Evolutionary conservation across 2,797 vertebrate species (phyloP).

Genomic region (Melopsittacus undulatus): DNA sequence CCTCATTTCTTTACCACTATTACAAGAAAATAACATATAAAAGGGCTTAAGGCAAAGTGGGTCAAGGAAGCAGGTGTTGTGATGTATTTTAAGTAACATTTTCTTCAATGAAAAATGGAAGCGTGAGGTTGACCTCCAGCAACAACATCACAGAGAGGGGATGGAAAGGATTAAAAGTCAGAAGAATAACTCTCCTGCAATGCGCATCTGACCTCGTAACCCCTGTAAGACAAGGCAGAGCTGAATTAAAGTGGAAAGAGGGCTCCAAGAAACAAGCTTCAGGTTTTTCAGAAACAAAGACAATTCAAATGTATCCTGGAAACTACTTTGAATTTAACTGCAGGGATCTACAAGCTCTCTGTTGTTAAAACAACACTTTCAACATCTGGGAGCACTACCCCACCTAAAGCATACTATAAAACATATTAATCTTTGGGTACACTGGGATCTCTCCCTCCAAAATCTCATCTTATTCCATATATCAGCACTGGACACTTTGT

Average conservation of each 20-base stretch:
- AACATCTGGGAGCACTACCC: neutral
- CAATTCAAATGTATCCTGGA: neutral
- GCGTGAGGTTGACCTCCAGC: neutral
- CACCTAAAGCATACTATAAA: neutral
- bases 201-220: neutral
- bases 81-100: neutral
- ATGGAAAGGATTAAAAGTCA: neutral
- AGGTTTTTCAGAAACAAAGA: neutral
- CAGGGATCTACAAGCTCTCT: neutral
- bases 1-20: neutral
- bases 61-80: neutral
- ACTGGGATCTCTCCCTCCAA: neutral
- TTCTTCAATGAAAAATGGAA: neutral
- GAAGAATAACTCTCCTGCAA: neutral
- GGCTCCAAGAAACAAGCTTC: neutral
- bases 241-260: neutral
- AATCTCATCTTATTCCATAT: neutral
- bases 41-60: neutral
- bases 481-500: neutral
- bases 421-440: neutral
- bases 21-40: neutral
- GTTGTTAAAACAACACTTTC: neutral
- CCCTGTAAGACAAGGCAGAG: neutral
- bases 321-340: neutral
- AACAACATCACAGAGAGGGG: neutral